Percentiles rank a stretch among this genome's conserved stretches.
phyloP scores from a whole-genome alignment of 1,140 invertebrate genomes.

The Asobara japonica region DNA sequence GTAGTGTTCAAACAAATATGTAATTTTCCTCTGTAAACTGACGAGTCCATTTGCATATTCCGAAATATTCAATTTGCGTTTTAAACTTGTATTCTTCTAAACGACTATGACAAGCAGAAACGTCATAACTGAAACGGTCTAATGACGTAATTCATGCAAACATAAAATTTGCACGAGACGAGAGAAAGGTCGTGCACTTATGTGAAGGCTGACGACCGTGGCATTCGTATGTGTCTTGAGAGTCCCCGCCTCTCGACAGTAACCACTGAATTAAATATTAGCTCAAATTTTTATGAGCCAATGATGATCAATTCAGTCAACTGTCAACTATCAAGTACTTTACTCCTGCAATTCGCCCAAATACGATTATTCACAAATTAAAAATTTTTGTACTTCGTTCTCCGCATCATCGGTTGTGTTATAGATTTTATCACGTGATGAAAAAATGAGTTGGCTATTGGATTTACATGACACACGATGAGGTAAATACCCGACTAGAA shows the following conservation, averaged over 20 bases:
- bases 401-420: neutral
- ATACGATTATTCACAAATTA: neutral
- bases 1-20: neutral
- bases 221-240: constrained; percentile 24
- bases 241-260: neutral
- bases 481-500: neutral
- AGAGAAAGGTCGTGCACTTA: constrained; percentile 24
- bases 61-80: neutral
- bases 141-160: constrained; percentile 50
- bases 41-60: neutral
- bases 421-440: neutral
- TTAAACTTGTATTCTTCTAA: neutral
- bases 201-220: constrained; percentile 34
- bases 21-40: neutral
- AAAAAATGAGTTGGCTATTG: constrained; percentile 2
- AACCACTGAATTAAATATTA: neutral
- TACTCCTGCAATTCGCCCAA: neutral
- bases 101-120: neutral
- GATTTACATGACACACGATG: neutral
- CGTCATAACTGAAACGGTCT: constrained; percentile 51
- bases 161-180: constrained; percentile 29
- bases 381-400: neutral
- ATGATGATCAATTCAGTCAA: neutral
- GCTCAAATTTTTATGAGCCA: neutral
- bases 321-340: neutral